A percentile compares a stretch with the other conserved stretches of the same genome.
Evolutionary conservation across 2,797 vertebrate species (phyloP).

Genomic region (Xenopus petersii): DNA sequence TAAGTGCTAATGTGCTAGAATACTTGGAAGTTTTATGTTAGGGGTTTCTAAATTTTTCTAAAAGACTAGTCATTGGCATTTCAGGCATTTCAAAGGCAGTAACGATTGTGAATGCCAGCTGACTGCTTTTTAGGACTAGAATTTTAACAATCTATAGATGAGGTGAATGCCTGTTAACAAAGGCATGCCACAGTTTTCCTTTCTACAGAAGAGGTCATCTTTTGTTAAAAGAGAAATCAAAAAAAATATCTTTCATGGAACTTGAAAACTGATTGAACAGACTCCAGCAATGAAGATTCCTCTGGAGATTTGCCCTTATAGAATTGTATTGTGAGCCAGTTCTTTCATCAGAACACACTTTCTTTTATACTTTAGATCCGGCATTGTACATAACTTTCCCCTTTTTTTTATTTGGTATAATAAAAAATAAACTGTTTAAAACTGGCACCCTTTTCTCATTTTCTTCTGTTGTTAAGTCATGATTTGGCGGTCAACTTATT

Average conservation of each 20-base stretch:
- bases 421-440: conserved; percentile 3
- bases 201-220: conserved; percentile 13
- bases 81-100: too few relatives aligned
- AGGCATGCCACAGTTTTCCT: conserved; percentile 1
- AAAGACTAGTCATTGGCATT: too few relatives aligned
- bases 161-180: conserved; percentile 4
- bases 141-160: conserved; percentile 13
- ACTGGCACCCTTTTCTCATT: conserved; percentile 1
- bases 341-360: conserved; percentile 27
- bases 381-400: conserved; percentile 9
- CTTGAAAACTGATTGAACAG: conserved; percentile 21
- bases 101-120: too few relatives aligned
- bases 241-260: conserved; percentile 32
- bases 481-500: conserved; percentile 15
- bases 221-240: conserved; percentile 38
- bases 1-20: too few relatives aligned
- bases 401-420: conserved; percentile 3
- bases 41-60: too few relatives aligned
- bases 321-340: conserved; percentile 32
- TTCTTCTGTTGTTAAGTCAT: conserved; percentile 5
- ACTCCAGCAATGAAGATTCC: conserved; percentile 19
- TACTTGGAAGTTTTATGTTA: too few relatives aligned
- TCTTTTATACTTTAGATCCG: neutral
- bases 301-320: conserved; percentile 37
- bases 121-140: neutral